Base-by-base conservation (phyloP, 1,140 invertebrate genomes). In the Dryas iulia region DNA sequence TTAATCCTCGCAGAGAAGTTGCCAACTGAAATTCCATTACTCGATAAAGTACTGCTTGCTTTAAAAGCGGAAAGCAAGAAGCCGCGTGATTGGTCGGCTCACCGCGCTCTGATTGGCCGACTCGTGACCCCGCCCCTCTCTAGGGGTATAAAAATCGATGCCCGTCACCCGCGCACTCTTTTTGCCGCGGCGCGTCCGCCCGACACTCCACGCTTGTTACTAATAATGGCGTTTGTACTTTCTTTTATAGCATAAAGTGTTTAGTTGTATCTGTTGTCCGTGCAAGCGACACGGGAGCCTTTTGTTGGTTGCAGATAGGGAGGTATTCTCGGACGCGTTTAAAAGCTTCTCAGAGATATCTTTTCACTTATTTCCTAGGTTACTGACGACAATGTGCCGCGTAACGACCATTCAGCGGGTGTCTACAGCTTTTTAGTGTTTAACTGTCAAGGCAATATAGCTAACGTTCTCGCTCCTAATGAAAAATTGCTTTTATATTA, bases 61-160 rank as follows among this genome's bases (percentile, higher is more conserved):
- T 83, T 84, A 76, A 87, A 86, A 87, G 78, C 78, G 81, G 82
- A 86, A 87, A 81, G 80, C 72, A 79, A 80, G 79, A 85, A 75
- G 81, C 79, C 83, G 72, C 77, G 75, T 83, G 87, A 91, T 91
- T 91, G 89, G 89, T 81, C 72, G 83, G 85, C 79, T 87, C 86
- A 82, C 85, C 84, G 84, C 82, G 82, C 76, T 59, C 76, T 82
- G 84, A 89, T 90, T 90, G 88, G 88, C 86, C 63, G 73, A 56
- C 77, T 79, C 79, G 54, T 79, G 76, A 86, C 87, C 87, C 89
- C 86, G 87, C 89, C 87, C 79, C 86, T 79, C 81, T 66, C 61
- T 63, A 74, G 79, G 85, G 83, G 82, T 89, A 91, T 89, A 89
- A 91, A 91, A 91, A 91, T 91, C 89, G 82, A 91, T 91, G 85